Evolutionary conservation across 2,797 vertebrate genomes (phyloP), one percentile per base, ranked within the genome.

Genomic region (Chelonia mydas): DNA sequence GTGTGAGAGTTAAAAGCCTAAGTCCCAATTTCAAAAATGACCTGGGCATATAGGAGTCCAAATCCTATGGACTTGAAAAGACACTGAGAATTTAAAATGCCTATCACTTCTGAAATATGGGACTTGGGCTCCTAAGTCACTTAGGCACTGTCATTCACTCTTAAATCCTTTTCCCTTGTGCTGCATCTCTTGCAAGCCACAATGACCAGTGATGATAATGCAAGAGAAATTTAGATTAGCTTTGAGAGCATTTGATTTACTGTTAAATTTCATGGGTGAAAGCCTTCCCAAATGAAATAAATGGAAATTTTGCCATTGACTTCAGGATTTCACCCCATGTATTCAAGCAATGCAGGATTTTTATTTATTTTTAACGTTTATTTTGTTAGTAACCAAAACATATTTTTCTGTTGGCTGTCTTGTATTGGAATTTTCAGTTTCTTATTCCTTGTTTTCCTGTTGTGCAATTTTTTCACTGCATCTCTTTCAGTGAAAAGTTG

Each of bases 161-260:
- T 74, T 41, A 74, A 74, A 45, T 3, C n/a, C 68, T 45, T 12
- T 74, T 27, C 5, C 37, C 6, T 45, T 37, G 17, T 74, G 19
- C 28, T 27, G 12, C 25, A 1, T 31, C 5, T 0, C 27, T 50
- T 27, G 31, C 27, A 45, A 8, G 59, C 19, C 8, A 19, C 72
- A 57, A 16, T 31, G 27, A 45, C 9, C 53, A 4, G 51, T 74
- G 2, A 45, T 1, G 47, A 2, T 0, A 3, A 21, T 54, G 7
- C 15, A 11, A 81, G 53, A 41, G 41, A 47, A 17, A 13, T 74
- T 45, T 74, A 74, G 72, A 74, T 74, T 23, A 41, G 72, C 23
- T 74, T 45, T 45, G 41, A 74, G 41, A 15, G 3, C 37, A 41
- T 45, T 74, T 74, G 72, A 23, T 74, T 41, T 74, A 41, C 41